A percentile compares a stretch with the other conserved stretches of the same genome.
phyloP scores from a whole-genome alignment of 2,888 invertebrate species.

The Tuberolachnus salignus region DNA sequence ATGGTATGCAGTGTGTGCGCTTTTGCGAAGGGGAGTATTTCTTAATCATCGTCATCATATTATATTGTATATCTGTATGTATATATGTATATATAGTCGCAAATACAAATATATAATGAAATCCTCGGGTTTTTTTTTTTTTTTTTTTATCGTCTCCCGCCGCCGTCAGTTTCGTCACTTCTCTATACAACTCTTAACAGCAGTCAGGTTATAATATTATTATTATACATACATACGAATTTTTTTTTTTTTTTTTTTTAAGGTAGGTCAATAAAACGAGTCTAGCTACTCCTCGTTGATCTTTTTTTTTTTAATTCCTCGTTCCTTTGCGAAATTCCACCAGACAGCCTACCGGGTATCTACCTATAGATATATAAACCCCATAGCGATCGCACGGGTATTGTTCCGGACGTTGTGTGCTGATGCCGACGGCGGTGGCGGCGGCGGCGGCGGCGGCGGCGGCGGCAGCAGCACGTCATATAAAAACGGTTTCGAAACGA shows the following conservation, averaged over 20 bases:
- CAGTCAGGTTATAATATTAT: slow-evolving; percentile 19
- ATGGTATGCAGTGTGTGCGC: background rate
- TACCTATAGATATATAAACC: too few relatives aligned
- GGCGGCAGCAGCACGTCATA: slow-evolving; percentile 7
- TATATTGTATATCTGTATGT: too few relatives aligned
- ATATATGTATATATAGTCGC: slow-evolving; percentile 4
- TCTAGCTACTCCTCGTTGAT: slow-evolving; percentile 17
- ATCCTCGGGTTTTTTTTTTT: background rate
- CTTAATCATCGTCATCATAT: slow-evolving; percentile 11
- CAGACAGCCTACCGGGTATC: slow-evolving; percentile 10
- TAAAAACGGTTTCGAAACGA: slow-evolving; percentile 42
- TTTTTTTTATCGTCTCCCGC: slow-evolving; percentile 25
- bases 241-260: slow-evolving; percentile 9
- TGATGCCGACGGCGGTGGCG: too few relatives aligned
- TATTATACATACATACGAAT: background rate
- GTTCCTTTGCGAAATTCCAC: slow-evolving; percentile 53
- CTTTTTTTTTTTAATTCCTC: slow-evolving; percentile 32
- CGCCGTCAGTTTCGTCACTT: slow-evolving; percentile 46
- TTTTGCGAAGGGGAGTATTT: slow-evolving; percentile 29
- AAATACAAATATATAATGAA: slow-evolving; percentile 42
- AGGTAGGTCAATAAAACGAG: slow-evolving; percentile 52
- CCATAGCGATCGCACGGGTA: slow-evolving; percentile 17
- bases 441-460: background rate
- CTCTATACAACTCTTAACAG: background rate
- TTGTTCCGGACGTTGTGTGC: slow-evolving; percentile 34